Evolutionary conservation across 2,113 vertebrate species (phyloP), one percentile per base, ranked within the genome.

Genomic region (Sylvilagus bachmani): DNA sequence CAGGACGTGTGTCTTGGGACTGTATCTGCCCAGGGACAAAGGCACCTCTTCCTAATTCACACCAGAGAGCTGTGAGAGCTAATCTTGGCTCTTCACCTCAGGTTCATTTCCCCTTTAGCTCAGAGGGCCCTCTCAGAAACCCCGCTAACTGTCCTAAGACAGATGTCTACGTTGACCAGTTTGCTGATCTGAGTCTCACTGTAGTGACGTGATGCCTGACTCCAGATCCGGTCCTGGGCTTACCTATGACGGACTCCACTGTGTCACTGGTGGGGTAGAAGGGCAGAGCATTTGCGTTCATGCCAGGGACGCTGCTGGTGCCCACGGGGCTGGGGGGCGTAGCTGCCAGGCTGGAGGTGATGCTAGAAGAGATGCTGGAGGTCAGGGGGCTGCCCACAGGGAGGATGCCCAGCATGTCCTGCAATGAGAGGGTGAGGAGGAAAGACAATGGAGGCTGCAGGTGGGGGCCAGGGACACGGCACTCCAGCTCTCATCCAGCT

Each of bases 251-350:
- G 29, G 99, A 99, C 98, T 99, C 99, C 92, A 99, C 99, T 0
- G 99, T 99, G 98, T 99, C 99, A 86, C 99, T 99, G 98, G 99
- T 99, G 91, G 99, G 99, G 96, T 99, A 99, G 98, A 99, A 99
- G 85, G 99, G 99, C 98, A 99, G 98, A 64, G 99, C 99, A 55
- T 99, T 99, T 97, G 99, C 99, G 84, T 99, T 99, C 99, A 99
- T 99, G 98, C 99, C 99, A 22, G 99, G 99, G 78, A 99, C 97
- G 75, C 98, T 99, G 97, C 99, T 99, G 33, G 98, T 98, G 93
- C 99, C 98, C 1, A 99, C 99, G 0, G 99, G 99, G 96, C 99
- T 99, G 1, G 99, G 99, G 9, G 99, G 99, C 0, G 99, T 99
- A 89, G 99, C 99, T 51, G 99, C 99, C 98, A 99, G 98, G 97